Percentiles rank a stretch among this genome's conserved stretches.
Evolutionary conservation across 2,888 invertebrate genomes (phyloP).

Genomic region (Nemapogon koenigi): DNA sequence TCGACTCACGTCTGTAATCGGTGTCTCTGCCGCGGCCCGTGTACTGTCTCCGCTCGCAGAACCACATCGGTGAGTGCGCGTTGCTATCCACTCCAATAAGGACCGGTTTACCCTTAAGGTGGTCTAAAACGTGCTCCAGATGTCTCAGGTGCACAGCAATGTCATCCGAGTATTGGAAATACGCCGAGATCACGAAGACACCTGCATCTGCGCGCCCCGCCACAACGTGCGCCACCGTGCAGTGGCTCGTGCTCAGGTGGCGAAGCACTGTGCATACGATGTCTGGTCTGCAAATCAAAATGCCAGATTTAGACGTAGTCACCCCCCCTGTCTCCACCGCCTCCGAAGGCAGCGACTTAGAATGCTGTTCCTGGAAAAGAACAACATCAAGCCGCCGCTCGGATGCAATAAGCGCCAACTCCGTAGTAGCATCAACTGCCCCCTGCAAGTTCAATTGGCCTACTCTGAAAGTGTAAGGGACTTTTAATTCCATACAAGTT

Average conservation of each 20-base stretch:
- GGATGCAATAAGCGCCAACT: conserved; percentile 15
- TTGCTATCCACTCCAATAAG: conserved; percentile 8
- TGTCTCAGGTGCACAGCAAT: conserved; percentile 13
- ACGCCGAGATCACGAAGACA: conserved; percentile 16
- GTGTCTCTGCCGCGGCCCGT: conserved; percentile 3
- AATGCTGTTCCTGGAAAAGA: conserved; percentile 21
- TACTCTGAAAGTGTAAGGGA: conserved; percentile 6
- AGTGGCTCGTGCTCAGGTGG: neutral
- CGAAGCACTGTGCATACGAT: neutral
- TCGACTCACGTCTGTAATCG: neutral
- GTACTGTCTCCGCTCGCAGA: too few species aligned
- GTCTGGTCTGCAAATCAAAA: conserved; percentile 7
- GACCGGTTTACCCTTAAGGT: neutral
- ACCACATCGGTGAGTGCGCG: conserved; percentile 10
- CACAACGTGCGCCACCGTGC: conserved; percentile 14
- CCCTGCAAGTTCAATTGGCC: conserved; percentile 21
- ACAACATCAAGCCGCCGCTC: conserved; percentile 16
- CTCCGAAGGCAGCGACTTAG: neutral
- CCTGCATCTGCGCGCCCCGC: conserved; percentile 9
- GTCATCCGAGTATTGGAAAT: conserved; percentile 18
- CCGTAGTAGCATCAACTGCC: conserved; percentile 15
- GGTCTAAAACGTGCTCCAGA: neutral
- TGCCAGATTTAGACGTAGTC: conserved; percentile 18
- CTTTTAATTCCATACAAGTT: too few species aligned
- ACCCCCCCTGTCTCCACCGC: conserved; percentile 5